A percentile compares a stretch with the other conserved stretches of the same genome.
These are phyloP conservation scores for Lagopus muta DNA, from an alignment of 2,113 vertebrate species.

Conservation along the genomic window DNA sequence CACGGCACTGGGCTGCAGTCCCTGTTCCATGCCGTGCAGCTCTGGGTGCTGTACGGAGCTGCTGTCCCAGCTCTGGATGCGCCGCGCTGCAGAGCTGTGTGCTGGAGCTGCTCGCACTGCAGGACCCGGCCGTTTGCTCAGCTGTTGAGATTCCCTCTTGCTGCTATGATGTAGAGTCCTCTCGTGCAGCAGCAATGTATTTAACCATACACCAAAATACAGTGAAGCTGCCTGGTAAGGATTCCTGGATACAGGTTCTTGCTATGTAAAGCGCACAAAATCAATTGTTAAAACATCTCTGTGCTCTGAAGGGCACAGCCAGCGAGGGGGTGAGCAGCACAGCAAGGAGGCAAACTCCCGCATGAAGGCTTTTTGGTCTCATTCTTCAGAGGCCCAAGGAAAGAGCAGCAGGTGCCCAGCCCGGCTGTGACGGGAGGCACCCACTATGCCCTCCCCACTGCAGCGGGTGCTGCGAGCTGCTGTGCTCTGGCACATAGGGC, in stretches of 20 bases:
- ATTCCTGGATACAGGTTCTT: conserved; percentile 27
- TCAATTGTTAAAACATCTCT: background rate
- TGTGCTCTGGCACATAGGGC: background rate
- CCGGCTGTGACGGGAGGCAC: conserved; percentile 47
- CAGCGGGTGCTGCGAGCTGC: conserved; percentile 34
- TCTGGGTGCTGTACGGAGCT: accelerated
- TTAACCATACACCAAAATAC: conserved; percentile 5
- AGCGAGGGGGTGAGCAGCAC: background rate
- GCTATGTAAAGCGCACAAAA: conserved; percentile 59
- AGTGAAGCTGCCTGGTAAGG: background rate
- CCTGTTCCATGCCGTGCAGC: background rate
- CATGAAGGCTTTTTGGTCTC: conserved; percentile 52
- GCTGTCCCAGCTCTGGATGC: background rate
- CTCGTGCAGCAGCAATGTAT: conserved; percentile 24
- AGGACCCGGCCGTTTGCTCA: background rate
- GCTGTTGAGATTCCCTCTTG: background rate
- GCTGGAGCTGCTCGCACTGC: background rate
- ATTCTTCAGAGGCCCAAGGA: conserved; percentile 50
- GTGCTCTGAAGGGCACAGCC: conserved; percentile 25
- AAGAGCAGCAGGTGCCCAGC: background rate
- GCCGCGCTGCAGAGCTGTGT: background rate
- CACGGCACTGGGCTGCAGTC: background rate
- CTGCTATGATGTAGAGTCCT: conserved; percentile 1
- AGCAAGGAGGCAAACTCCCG: background rate
- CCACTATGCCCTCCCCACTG: conserved; percentile 38